Conservation (phyloP, 2,797 vertebrate genomes). For the Macropus fuliginosus region DNA sequence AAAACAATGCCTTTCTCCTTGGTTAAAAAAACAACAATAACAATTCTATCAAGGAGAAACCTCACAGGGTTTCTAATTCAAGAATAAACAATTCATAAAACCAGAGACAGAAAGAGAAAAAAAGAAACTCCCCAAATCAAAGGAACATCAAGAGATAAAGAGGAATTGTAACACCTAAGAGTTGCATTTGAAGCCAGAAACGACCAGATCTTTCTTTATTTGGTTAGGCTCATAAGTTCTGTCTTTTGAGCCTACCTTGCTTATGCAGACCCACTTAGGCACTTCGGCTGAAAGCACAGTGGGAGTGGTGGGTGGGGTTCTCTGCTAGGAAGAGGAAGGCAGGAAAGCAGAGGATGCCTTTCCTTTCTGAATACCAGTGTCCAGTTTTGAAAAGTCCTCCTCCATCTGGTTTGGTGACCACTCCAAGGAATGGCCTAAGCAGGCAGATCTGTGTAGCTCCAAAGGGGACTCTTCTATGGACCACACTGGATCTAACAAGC, state of each 20-base stretch:
- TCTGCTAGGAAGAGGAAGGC: neutral
- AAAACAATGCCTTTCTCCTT: conserved; percentile 16
- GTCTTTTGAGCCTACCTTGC: neutral
- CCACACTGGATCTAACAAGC: neutral
- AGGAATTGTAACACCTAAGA: neutral
- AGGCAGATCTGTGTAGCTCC: conserved; percentile 12
- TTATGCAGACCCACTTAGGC: neutral
- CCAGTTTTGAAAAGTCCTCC: conserved; percentile 38
- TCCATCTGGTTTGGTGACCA: neutral
- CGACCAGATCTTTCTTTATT: conserved; percentile 6
- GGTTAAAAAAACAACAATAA: neutral
- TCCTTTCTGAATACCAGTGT: neutral
- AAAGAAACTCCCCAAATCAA: neutral
- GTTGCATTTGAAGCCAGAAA: neutral
- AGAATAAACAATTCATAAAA: conserved; percentile 44
- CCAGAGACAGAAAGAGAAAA: conserved; percentile 31
- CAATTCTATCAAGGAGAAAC: conserved; percentile 13
- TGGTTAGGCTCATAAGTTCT: neutral
- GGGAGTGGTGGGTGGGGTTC: neutral
- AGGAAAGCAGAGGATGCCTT: conserved; percentile 11
- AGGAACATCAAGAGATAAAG: conserved; percentile 21
- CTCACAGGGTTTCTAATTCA: conserved; percentile 40
- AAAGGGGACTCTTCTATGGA: neutral
- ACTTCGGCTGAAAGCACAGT: neutral
- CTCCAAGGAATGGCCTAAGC: neutral